Conservation (phyloP, 2,797 vertebrate genomes). For the Adrianichthys oophorus region DNA sequence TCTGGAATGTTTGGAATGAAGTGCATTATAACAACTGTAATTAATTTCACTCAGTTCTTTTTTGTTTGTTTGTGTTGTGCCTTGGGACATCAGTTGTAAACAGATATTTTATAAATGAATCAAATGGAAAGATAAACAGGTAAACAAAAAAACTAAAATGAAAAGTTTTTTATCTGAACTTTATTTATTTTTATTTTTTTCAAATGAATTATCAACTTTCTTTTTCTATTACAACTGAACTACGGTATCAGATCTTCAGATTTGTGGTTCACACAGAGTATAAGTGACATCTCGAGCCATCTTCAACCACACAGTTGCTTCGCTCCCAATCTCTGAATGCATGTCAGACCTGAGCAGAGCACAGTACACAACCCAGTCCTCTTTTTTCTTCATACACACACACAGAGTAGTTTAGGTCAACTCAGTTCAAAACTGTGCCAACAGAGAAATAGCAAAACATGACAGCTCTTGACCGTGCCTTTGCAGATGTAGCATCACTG, state of each 20-base stretch:
- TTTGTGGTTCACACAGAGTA: conserved; percentile 34
- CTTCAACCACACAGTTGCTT: conserved; percentile 32
- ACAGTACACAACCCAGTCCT: conserved; percentile 33
- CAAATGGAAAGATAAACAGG: no score
- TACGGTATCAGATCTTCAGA: conserved; percentile 6
- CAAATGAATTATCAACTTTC: neutral
- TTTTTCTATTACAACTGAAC: conserved; percentile 4
- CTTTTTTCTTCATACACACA: conserved; percentile 40
- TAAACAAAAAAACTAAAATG: no score
- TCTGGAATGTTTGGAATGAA: no score
- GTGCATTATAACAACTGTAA: no score
- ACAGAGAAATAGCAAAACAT: conserved; percentile 58
- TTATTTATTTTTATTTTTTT: neutral
- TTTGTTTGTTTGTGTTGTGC: no score
- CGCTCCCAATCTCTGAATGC: conserved; percentile 33
- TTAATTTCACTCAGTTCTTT: no score
- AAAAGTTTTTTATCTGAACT: no score
- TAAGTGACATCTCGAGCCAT: conserved; percentile 58
- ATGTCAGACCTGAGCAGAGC: conserved; percentile 46
- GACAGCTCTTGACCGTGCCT: conserved; percentile 56
- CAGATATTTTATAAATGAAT: no score
- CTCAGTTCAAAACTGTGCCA: conserved; percentile 55
- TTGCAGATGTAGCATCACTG: conserved; percentile 50
- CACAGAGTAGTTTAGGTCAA: conserved; percentile 64
- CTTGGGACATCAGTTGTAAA: no score